These are phyloP conservation scores for Propithecus perrieri DNA, from an alignment of 2,797 vertebrate species.

Conservation along the genomic window DNA sequence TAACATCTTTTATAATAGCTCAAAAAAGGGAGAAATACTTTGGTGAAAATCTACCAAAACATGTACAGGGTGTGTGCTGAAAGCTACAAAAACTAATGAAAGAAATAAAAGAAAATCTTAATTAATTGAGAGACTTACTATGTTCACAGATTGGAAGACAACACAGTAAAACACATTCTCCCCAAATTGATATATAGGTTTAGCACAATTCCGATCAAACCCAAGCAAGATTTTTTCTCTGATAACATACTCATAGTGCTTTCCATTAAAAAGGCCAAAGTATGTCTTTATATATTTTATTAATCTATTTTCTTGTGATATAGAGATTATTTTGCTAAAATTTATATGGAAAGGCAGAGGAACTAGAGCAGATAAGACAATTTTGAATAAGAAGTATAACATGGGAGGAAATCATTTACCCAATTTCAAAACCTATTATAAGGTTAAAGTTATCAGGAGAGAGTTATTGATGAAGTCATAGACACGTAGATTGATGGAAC, in stretches of 20 bases:
- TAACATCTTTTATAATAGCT: background rate
- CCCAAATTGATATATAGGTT: background rate
- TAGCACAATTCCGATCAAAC: background rate
- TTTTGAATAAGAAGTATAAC: background rate
- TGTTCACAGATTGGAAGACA: background rate
- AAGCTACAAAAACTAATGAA: background rate
- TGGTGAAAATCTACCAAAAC: background rate
- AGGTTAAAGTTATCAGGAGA: background rate
- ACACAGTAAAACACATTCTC: background rate
- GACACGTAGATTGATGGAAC: background rate
- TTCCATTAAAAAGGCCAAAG: background rate
- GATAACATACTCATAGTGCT: background rate
- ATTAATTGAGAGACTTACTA: background rate
- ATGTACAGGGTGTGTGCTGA: background rate
- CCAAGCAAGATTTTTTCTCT: background rate
- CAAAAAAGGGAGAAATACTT: background rate
- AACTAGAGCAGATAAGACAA: background rate
- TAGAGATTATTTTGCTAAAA: background rate
- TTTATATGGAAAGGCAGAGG: background rate
- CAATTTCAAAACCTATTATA: background rate
- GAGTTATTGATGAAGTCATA: background rate
- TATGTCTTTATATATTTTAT: background rate
- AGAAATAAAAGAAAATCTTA: background rate
- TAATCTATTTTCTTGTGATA: background rate
- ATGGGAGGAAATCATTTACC: background rate